These are phyloP conservation scores for Clepsis dumicolana DNA, from an alignment of 2,888 invertebrate species.

Conservation along the genomic window DNA sequence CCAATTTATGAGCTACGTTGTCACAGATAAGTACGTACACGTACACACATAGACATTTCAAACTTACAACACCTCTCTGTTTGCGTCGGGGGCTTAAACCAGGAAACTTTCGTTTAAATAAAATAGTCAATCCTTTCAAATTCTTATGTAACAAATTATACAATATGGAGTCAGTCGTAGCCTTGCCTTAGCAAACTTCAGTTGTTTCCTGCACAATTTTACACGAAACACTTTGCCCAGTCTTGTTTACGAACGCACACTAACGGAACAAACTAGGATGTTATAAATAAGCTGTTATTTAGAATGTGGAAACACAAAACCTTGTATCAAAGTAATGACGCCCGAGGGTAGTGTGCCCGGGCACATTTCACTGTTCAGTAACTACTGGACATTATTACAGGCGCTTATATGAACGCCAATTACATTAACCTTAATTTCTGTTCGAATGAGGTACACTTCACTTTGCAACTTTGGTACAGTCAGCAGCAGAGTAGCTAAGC, in stretches of 20 bases:
- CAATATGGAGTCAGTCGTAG: background rate
- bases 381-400: slow-evolving; percentile 3
- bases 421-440: slow-evolving; percentile 14
- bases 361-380: slow-evolving; percentile 56
- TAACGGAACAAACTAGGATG: slow-evolving; percentile 54
- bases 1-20: no score
- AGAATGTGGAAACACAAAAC: slow-evolving; percentile 67
- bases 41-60: no score
- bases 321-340: slow-evolving; percentile 66
- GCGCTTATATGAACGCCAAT: slow-evolving; percentile 2
- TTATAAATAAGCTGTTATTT: slow-evolving; percentile 76
- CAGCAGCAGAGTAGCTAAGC: no score
- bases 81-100: no score
- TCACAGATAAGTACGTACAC: no score
- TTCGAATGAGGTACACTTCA: background rate
- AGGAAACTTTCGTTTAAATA: background rate
- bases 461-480: background rate
- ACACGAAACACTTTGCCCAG: slow-evolving; percentile 1
- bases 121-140: background rate
- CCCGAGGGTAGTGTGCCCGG: slow-evolving; percentile 67
- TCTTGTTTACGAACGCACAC: background rate
- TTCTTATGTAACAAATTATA: background rate
- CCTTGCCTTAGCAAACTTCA: slow-evolving; percentile 18
- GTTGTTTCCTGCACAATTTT: slow-evolving; percentile 11
- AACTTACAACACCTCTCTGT: no score